These are phyloP conservation scores for Pedionomus torquatus DNA, from an alignment of 2,113 vertebrate species.

Conservation along the genomic window DNA sequence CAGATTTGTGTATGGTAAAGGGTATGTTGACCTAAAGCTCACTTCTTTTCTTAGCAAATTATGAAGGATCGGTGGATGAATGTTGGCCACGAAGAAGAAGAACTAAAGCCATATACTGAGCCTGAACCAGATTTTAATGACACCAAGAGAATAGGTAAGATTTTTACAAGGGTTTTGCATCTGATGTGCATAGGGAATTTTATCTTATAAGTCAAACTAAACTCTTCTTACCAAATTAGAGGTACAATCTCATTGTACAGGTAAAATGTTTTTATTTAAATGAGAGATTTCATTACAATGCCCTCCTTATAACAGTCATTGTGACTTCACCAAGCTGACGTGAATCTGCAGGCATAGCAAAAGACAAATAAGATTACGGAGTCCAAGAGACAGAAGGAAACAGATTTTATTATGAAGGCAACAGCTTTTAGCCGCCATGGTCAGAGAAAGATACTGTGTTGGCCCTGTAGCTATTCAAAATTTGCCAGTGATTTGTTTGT, in stretches of 20 bases:
- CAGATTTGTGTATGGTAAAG: neutral
- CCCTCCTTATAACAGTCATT: neutral
- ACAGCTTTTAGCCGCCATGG: neutral
- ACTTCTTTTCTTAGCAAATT: constrained; percentile 85
- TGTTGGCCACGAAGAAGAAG: constrained; percentile 93
- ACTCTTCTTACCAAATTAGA: rapidly evolving
- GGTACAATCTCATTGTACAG: neutral
- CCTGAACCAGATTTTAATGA: constrained; percentile 93
- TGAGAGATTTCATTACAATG: neutral
- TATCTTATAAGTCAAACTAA: neutral
- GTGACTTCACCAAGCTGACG: neutral
- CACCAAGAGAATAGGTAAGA: constrained; percentile 89
- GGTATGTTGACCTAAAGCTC: neutral
- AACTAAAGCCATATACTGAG: constrained; percentile 91
- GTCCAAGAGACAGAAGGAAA: neutral
- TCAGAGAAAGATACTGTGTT: neutral
- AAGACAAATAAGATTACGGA: neutral
- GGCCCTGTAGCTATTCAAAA: neutral
- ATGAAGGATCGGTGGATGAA: constrained; percentile 99
- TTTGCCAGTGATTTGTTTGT: neutral
- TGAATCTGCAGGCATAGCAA: neutral
- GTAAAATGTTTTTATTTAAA: neutral
- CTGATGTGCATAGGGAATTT: neutral
- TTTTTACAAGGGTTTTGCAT: neutral
- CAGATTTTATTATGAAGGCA: neutral